phyloP scores from a whole-genome alignment of 2,888 invertebrate genomes.

The Sinotaia quadrata region DNA sequence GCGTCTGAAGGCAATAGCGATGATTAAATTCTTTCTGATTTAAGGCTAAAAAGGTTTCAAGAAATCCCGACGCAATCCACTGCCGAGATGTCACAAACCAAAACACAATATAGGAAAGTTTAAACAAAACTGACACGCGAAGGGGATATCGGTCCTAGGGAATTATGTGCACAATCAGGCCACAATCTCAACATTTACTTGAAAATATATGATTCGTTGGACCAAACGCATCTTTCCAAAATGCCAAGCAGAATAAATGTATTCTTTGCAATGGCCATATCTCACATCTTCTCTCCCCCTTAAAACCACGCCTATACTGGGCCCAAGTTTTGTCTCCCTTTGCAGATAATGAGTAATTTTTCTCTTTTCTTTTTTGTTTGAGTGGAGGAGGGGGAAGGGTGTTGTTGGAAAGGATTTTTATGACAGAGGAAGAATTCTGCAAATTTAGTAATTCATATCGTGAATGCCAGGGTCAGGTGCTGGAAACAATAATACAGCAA shows the following conservation, averaged over 20 bases:
- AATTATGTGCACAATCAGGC: conserved; percentile 17
- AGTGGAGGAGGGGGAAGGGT: too few species aligned
- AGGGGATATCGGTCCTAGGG: neutral
- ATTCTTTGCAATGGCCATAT: conserved; percentile 10
- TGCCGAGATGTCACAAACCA: too few species aligned
- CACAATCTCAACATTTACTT: conserved; percentile 3
- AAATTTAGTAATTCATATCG: conserved; percentile 17
- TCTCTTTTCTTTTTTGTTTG: too few species aligned
- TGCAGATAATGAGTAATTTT: too few species aligned
- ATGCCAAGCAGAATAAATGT: conserved; percentile 27
- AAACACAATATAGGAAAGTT: neutral
- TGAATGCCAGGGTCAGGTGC: conserved; percentile 4
- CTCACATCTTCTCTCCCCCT: conserved; percentile 14
- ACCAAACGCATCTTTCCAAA: conserved; percentile 12
- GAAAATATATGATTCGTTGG: conserved; percentile 21
- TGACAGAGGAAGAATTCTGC: neutral
- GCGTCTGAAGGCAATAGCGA: neutral
- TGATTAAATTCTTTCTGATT: neutral
- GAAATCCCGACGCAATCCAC: too few species aligned
- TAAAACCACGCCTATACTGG: too few species aligned
- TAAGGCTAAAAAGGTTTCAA: too few species aligned
- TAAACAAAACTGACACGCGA: conserved; percentile 2
- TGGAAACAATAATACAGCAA: conserved; percentile 9
- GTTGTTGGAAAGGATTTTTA: neutral
- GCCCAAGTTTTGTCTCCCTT: too few species aligned